phyloP scores from a whole-genome alignment of 2,113 vertebrate genomes.

The Motacilla tschutschensis region DNA sequence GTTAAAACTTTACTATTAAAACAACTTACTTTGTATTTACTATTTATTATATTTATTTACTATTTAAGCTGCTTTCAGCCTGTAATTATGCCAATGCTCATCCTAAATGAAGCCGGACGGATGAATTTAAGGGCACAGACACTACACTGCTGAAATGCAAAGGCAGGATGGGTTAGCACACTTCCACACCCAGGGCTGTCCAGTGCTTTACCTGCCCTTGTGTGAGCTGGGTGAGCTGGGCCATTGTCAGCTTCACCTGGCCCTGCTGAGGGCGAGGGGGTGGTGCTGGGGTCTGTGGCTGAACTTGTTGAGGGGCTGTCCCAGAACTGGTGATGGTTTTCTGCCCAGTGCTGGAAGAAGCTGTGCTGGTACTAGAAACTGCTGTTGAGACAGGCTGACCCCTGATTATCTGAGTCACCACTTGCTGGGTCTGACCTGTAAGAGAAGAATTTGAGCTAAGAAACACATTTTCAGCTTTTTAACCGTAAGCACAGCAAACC shows the following conservation, averaged over 20 bases:
- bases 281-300: slow-evolving; percentile 60
- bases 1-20: background rate
- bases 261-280: slow-evolving; percentile 89
- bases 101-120: background rate
- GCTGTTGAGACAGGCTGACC: slow-evolving; percentile 82
- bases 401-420: slow-evolving; percentile 83
- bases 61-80: background rate
- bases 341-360: slow-evolving; percentile 69
- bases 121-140: background rate
- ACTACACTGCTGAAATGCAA: background rate
- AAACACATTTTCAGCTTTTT: background rate
- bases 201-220: slow-evolving; percentile 86
- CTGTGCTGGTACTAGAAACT: slow-evolving; percentile 66
- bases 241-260: slow-evolving; percentile 97
- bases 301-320: slow-evolving; percentile 56
- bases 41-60: background rate
- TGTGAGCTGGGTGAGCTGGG: slow-evolving; percentile 94
- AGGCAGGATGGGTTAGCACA: background rate
- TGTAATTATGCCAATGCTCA: background rate
- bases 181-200: background rate
- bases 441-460: background rate
- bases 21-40: background rate
- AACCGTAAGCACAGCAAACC: background rate
- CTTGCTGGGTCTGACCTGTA: slow-evolving; percentile 85
- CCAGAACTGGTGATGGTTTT: slow-evolving; percentile 68